Percentiles rank a stretch among this genome's conserved stretches.
These are phyloP conservation scores for Aricia agestis DNA, from an alignment of 1,140 invertebrate genomes.

Conservation along the genomic window DNA sequence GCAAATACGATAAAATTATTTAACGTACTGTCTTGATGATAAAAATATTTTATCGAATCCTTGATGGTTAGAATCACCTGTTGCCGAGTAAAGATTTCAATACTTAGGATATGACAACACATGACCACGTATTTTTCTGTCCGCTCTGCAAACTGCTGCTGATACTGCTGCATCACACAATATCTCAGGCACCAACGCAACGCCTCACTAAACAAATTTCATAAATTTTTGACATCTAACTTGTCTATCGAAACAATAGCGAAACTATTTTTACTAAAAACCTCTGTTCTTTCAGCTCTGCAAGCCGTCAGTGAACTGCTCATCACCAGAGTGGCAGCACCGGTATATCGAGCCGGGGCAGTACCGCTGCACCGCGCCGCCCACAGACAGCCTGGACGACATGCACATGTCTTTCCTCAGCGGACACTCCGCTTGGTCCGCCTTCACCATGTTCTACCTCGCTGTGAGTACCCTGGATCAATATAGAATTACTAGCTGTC, in stretches of 20 bases:
- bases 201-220: too few species aligned
- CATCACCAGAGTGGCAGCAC: slow-evolving; percentile 39
- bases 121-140: too few species aligned
- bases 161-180: too few species aligned
- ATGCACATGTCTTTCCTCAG: slow-evolving; percentile 82
- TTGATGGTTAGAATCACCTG: not conserved
- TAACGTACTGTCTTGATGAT: too few species aligned
- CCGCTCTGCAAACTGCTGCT: too few species aligned
- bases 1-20: not conserved
- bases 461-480: slow-evolving; percentile 77
- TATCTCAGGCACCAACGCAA: too few species aligned
- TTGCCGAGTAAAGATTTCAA: not conserved
- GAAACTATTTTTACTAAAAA: too few species aligned
- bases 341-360: slow-evolving; percentile 52
- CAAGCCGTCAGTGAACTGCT: slow-evolving; percentile 56
- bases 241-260: too few species aligned
- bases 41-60: too few species aligned
- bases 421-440: slow-evolving; percentile 84
- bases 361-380: slow-evolving; percentile 46
- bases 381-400: slow-evolving; percentile 40
- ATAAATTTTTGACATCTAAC: too few species aligned
- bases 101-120: too few species aligned
- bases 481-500: too few species aligned
- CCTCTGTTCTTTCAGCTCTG: slow-evolving; percentile 45
- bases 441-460: slow-evolving; percentile 83